Base-by-base conservation (phyloP, 1,140 invertebrate species). In the Copidosoma floridanum region DNA sequence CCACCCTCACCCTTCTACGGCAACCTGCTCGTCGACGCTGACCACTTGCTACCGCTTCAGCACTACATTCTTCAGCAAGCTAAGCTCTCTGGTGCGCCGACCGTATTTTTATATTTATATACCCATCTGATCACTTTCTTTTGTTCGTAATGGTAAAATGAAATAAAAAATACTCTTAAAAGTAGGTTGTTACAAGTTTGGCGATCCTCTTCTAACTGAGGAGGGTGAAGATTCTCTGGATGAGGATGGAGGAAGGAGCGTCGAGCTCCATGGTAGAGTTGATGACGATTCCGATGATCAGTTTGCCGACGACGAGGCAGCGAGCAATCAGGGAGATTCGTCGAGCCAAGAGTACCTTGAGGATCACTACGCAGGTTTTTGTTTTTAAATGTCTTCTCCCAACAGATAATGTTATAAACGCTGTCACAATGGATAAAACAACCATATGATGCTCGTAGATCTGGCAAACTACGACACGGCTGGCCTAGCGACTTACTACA, bases 21-120 rank as follows among this genome's bases (percentile, higher is more conserved):
- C 24, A 79, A 79, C 55, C 35, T 63, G 2, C 50, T 78, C 38
- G 65, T 77, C 5, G 77, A 80, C 51, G 68, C 76, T 1, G 83
- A 86, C 67, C 89, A 93, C 74, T 77, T 93, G 46, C 74, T 93
- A 67, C 91, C 92, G 3, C 79, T 95, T 52, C 92, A 94, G 71
- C 89, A 94, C 75, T 94, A 94, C 71, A 91, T 95, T 50, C 82
- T 94, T 64, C 91, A 94, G 73, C 89, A 94, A 81, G 88, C 88
- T 0, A 89, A 90, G 75, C 77, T 89, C 6, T 88, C 87, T 63
- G 89, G 89, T 82, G 68, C 11, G 35, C 27, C 12, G 44, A 23
- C 5, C 5, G 7, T 27, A n/a, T 29, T 23, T 8, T n/a, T 35
- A 41, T 37, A 6, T 21, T 61, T 56, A 21, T 43, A 3, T 44